Conservation (phyloP, 2,888 invertebrate species). For the Caenorhabditis sinica region DNA sequence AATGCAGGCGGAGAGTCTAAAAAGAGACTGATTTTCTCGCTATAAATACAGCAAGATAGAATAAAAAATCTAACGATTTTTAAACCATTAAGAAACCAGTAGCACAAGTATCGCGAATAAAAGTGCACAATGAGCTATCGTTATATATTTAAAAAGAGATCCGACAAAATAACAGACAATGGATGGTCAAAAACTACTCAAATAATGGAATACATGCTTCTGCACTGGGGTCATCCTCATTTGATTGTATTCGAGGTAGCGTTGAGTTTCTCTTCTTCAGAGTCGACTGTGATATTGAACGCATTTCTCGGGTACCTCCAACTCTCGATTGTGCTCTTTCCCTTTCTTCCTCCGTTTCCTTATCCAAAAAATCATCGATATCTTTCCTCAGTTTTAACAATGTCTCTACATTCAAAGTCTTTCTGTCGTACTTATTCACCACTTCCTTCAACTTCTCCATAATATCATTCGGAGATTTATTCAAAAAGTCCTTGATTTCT, state of each 20-base stretch:
- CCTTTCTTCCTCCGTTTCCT: not conserved
- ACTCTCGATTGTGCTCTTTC: not conserved
- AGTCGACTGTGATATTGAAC: not conserved
- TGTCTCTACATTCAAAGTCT: not conserved
- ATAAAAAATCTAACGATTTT: too few relatives aligned
- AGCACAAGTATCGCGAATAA: too few relatives aligned
- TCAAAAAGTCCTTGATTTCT: constrained; percentile 15
- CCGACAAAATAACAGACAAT: too few relatives aligned
- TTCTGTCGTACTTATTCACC: constrained; percentile 3
- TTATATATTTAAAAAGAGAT: too few relatives aligned
- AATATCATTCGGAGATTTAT: not conserved
- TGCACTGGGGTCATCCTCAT: not conserved
- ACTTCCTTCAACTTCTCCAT: constrained; percentile 22
- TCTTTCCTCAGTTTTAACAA: constrained; percentile 3
- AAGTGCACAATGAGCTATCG: too few relatives aligned
- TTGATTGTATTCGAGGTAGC: not conserved
- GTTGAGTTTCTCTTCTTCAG: not conserved
- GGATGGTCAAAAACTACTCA: too few relatives aligned
- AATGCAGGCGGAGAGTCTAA: too few relatives aligned
- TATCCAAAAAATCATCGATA: constrained; percentile 4
- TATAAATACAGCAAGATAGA: too few relatives aligned
- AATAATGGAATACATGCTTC: not conserved
- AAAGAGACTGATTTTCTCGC: too few relatives aligned
- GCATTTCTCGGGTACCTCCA: not conserved
- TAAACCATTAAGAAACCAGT: too few relatives aligned